Base-by-base conservation (phyloP, 1,140 invertebrate genomes). In the Drosophila parvula region DNA sequence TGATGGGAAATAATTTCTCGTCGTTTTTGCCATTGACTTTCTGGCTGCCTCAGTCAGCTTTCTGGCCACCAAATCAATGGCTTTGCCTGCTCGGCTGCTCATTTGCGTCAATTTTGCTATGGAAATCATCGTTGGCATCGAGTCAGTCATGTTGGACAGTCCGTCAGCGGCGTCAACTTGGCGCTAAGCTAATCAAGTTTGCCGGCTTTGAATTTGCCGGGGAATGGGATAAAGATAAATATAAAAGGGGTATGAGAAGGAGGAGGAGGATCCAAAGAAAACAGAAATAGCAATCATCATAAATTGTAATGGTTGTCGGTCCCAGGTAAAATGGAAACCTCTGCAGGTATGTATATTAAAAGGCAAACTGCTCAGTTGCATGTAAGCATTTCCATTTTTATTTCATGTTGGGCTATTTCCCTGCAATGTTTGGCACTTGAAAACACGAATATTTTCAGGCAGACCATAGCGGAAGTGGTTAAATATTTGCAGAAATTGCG, bases 171-270 rank as follows among this genome's bases (percentile, higher is more conserved):
- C 73, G 43, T 70, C 69, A 75, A 68, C 44, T 85, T 74, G 55
- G 68, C 78, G 81, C 69, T 85, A 89, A 83, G 81, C 81, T 85
- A 88, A 88, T 86, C 83, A 83, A 88, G 78, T 81, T 69, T 85
- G 64, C 78, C 71, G 68, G 61, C 53, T 77, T 44, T 58, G 64
- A 67, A 56, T 74, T 63, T 55, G 48, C 22, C 10, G 41, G 40
- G 58, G 58, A 32, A 12, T n/a, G 34, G 50, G n/a, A 11, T 34
- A 40, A 30, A 40, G 36, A 38, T 62, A n/a, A 58, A 22, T 11
- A 36, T 53, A 53, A 51, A 18, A 14, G 48, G n/a, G 22, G 14
- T 5, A 10, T 55, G 41, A 45, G 41, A n/a, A 27, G 45, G 56
- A 45, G n/a, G 10, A n/a, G 34, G 38, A 34, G 32, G 27, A 65